These are phyloP conservation scores for Onychorhynchus coronatus DNA, from an alignment of 2,113 vertebrate genomes.

Conservation along the genomic window DNA sequence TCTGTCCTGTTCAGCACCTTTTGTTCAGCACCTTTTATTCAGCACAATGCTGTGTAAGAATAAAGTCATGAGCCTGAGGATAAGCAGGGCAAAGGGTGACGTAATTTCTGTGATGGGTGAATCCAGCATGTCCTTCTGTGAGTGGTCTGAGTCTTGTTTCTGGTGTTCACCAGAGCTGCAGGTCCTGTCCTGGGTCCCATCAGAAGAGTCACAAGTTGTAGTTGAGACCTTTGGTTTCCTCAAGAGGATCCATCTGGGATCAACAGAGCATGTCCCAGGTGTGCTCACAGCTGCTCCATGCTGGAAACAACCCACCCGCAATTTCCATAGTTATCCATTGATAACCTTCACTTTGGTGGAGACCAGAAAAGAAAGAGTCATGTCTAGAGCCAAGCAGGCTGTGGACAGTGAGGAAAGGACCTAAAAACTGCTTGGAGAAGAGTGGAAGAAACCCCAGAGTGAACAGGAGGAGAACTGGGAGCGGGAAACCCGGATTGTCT, in stretches of 20 bases:
- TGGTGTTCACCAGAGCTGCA: neutral
- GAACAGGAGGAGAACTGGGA: neutral
- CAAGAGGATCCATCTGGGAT: neutral
- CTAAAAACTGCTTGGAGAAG: neutral
- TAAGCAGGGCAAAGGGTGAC: neutral
- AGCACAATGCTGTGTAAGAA: neutral
- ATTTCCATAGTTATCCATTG: neutral
- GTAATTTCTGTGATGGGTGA: neutral
- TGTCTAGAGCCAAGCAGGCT: neutral
- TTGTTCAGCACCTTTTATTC: neutral
- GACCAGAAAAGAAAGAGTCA: neutral
- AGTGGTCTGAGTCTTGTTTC: neutral
- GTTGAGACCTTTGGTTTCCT: neutral
- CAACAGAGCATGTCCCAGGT: rapidly evolving
- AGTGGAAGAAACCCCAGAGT: neutral
- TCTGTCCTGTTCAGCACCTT: neutral
- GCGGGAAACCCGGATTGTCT: rapidly evolving
- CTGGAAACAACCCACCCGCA: rapidly evolving
- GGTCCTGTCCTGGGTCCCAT: neutral
- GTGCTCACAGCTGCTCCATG: neutral
- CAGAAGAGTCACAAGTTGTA: neutral
- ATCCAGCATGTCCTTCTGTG: neutral
- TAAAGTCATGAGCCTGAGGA: neutral
- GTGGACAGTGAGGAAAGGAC: neutral
- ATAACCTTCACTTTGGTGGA: neutral